A percentile compares a stretch with the other conserved stretches of the same genome.
Evolutionary conservation across 2,888 invertebrate genomes (phyloP).

Genomic region (Melinopterus prodromus): DNA sequence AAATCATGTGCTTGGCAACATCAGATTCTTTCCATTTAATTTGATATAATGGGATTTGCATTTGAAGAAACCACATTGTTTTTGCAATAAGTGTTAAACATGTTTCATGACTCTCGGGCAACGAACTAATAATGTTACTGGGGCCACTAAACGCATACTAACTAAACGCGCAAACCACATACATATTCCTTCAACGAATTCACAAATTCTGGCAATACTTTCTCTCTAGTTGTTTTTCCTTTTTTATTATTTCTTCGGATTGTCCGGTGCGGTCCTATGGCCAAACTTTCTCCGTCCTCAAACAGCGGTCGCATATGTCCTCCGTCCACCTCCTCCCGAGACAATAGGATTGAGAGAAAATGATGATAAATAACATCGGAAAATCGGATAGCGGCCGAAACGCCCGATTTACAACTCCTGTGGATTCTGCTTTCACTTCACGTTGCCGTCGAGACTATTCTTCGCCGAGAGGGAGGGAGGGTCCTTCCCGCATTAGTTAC

Average conservation of each 20-base stretch:
- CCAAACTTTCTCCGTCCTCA: slow-evolving; percentile 4
- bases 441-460: not conserved
- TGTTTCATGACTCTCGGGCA: not conserved
- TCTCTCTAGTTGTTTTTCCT: not conserved
- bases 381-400: slow-evolving; percentile 4
- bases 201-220: not conserved
- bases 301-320: not conserved
- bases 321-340: not conserved
- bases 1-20: too few relatives aligned
- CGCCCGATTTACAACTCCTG: not conserved
- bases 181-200: not conserved
- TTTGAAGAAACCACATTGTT: too few relatives aligned
- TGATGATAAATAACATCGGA: not conserved
- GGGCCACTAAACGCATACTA: not conserved
- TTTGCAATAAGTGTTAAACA: too few relatives aligned
- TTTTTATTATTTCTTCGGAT: not conserved
- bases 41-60: too few relatives aligned
- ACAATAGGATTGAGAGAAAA: slow-evolving; percentile 4
- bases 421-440: not conserved
- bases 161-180: not conserved
- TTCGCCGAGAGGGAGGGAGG: not conserved
- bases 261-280: not conserved
- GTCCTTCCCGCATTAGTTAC: not conserved
- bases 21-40: too few relatives aligned
- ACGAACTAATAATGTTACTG: not conserved